Percentiles rank a stretch among this genome's conserved stretches.
These are phyloP conservation scores for Pygmarrhopalites habei DNA, from an alignment of 1,140 invertebrate genomes.

Conservation along the genomic window DNA sequence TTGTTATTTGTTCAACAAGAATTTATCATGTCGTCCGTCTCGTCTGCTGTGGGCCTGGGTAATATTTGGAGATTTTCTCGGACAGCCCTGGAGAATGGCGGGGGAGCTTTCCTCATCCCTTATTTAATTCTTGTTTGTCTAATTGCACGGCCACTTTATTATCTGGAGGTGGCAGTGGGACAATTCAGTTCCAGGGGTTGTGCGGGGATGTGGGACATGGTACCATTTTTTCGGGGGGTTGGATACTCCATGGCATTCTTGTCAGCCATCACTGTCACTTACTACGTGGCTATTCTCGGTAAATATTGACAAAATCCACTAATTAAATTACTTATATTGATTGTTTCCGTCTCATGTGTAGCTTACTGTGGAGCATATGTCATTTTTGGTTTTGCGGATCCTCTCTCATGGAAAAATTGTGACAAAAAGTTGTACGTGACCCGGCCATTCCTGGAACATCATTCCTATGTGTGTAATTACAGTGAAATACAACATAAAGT, in stretches of 20 bases:
- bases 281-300: background rate
- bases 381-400: slow-evolving; percentile 38
- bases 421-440: background rate
- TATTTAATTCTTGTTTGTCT: slow-evolving; percentile 25
- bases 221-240: slow-evolving; percentile 42
- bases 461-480: slow-evolving; percentile 34
- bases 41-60: slow-evolving; percentile 44
- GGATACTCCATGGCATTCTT: background rate
- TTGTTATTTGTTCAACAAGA: too few relatives aligned
- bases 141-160: slow-evolving; percentile 26
- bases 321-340: too few relatives aligned
- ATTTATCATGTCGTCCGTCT: slow-evolving; percentile 45
- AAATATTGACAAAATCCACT: too few relatives aligned
- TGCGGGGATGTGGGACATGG: slow-evolving; percentile 44
- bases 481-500: background rate
- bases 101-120: slow-evolving; percentile 26
- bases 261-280: background rate
- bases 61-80: slow-evolving; percentile 54
- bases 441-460: background rate
- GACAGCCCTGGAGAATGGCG: slow-evolving; percentile 42
- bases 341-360: too few relatives aligned
- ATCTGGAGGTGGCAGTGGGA: slow-evolving; percentile 46
- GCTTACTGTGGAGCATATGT: slow-evolving; percentile 41
- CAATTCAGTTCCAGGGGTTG: slow-evolving; percentile 47
- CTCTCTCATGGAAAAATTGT: background rate